A percentile compares a stretch with the other conserved stretches of the same genome.
These are phyloP conservation scores for Siderastrea siderea DNA, from an alignment of 92 coral and sea anemone species.

Conservation along the genomic window DNA sequence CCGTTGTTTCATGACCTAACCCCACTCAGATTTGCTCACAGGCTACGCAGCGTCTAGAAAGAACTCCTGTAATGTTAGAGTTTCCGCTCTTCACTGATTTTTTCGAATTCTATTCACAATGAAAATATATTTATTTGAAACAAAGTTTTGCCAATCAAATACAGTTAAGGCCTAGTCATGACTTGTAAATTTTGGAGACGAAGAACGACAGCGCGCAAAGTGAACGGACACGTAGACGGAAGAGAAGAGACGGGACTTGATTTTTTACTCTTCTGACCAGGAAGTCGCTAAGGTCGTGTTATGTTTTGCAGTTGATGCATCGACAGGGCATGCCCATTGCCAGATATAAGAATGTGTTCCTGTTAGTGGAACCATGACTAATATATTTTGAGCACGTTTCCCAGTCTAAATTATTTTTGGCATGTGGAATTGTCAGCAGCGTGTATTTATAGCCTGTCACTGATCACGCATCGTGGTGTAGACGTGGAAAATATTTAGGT, in stretches of 20 bases:
- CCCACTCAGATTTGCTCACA: neutral
- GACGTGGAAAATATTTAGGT: neutral
- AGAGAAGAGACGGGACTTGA: neutral
- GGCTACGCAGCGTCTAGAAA: neutral
- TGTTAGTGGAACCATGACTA: slow-evolving; percentile 1
- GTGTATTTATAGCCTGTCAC: neutral
- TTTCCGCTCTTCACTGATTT: neutral
- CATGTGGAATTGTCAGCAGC: neutral
- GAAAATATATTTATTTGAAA: neutral
- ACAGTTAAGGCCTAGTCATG: neutral
- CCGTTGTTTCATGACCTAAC: neutral
- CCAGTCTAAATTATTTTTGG: neutral
- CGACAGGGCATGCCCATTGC: no score
- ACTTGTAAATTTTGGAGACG: neutral
- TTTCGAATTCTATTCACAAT: neutral
- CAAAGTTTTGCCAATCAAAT: neutral
- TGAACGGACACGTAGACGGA: neutral
- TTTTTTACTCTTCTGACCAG: neutral
- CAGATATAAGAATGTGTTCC: slow-evolving; percentile 22
- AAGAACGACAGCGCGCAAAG: neutral
- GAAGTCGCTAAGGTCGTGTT: neutral
- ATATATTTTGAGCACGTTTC: slow-evolving; percentile 23
- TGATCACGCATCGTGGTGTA: neutral
- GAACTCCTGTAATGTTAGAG: neutral
- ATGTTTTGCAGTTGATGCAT: neutral